A percentile compares a stretch with the other conserved stretches of the same genome.
Conservation (phyloP, 2,888 invertebrate genomes). For the Caenorhabditis afra region DNA sequence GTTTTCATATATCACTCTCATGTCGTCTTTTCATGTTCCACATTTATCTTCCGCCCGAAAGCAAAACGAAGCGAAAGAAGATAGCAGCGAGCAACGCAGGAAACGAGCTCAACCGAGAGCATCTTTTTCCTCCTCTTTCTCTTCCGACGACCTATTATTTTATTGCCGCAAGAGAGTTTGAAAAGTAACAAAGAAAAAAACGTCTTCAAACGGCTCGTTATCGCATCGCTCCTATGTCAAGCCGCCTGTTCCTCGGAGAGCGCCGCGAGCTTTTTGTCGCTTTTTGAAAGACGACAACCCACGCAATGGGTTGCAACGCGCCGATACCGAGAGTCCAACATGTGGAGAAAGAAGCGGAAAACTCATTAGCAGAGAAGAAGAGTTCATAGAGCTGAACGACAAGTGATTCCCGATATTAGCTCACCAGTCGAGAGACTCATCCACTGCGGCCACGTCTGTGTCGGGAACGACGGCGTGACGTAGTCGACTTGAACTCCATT, state of each 20-base stretch:
- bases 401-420: conserved; percentile 4
- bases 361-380: conserved; percentile 28
- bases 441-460: conserved; percentile 80
- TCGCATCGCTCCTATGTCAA: conserved; percentile 23
- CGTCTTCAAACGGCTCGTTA: conserved; percentile 59
- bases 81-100: neutral
- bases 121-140: conserved; percentile 30
- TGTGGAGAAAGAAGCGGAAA: conserved; percentile 30
- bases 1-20: conserved; percentile 53
- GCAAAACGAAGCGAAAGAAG: conserved; percentile 22
- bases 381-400: neutral
- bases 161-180: conserved; percentile 46
- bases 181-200: conserved; percentile 59
- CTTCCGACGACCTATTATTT: conserved; percentile 48
- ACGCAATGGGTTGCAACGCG: conserved; percentile 18
- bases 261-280: conserved; percentile 45
- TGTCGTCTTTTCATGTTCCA: conserved; percentile 48
- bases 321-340: conserved; percentile 6
- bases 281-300: conserved; percentile 48
- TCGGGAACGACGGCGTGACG: conserved; percentile 77
- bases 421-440: conserved; percentile 78
- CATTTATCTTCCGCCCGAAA: conserved; percentile 36
- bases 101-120: conserved; percentile 2
- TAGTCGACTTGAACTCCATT: conserved; percentile 77
- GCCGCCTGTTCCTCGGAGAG: conserved; percentile 43